phyloP scores from a whole-genome alignment of 2,888 invertebrate genomes.

The Coleophora flavipennella region DNA sequence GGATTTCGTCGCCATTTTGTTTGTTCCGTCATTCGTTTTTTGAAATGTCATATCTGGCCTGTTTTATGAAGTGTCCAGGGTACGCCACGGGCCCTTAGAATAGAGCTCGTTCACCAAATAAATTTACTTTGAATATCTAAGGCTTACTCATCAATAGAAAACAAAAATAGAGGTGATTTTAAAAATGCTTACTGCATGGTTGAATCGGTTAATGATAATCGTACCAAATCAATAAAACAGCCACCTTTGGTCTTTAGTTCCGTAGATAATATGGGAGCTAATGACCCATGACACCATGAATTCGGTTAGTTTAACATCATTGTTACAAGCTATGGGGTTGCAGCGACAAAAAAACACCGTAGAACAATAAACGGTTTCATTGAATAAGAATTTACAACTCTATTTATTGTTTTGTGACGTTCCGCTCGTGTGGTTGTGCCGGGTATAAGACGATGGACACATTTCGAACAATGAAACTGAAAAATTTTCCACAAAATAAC shows the following conservation, averaged over 20 bases:
- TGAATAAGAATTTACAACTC: slow-evolving; percentile 1
- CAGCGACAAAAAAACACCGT: slow-evolving; percentile 12
- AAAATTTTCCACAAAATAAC: too few species aligned
- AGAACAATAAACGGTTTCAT: slow-evolving; percentile 6
- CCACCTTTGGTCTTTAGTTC: slow-evolving; percentile 20
- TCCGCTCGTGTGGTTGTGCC: not conserved
- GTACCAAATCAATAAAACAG: slow-evolving; percentile 27
- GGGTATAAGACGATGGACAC: too few species aligned
- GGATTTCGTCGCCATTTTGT: too few species aligned
- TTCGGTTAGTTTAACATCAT: slow-evolving; percentile 49
- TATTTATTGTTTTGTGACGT: not conserved
- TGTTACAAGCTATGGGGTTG: slow-evolving; percentile 35
- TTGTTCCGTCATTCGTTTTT: too few species aligned
- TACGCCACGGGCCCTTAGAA: too few species aligned
- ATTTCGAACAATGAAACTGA: too few species aligned
- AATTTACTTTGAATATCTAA: too few species aligned
- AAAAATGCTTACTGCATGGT: slow-evolving; percentile 10
- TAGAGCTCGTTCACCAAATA: too few species aligned
- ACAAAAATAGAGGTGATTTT: too few species aligned
- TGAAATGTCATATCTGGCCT: too few species aligned
- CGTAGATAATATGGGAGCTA: slow-evolving; percentile 18
- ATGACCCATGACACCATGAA: slow-evolving; percentile 43
- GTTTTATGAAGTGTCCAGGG: too few species aligned
- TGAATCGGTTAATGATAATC: slow-evolving; percentile 22
- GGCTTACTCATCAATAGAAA: too few species aligned